Evolutionary conservation across 2,113 vertebrate genomes (phyloP).

Genomic region (Melanerpes aurifrons): DNA sequence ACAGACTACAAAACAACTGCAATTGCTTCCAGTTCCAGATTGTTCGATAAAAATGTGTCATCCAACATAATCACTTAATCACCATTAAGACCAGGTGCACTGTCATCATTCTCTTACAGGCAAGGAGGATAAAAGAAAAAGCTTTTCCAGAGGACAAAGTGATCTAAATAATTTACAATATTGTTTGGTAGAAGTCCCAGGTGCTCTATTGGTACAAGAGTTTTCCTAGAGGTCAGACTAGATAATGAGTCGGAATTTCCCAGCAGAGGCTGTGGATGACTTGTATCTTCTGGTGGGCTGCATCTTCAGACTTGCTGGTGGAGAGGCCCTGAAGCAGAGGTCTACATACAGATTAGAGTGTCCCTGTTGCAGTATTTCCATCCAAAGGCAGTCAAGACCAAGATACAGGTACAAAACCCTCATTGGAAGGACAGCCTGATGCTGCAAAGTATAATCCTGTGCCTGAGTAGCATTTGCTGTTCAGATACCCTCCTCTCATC

Average conservation of each 20-base stretch:
- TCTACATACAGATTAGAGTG: neutral
- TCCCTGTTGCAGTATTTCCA: neutral
- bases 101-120: neutral
- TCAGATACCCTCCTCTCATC: neutral
- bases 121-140: neutral
- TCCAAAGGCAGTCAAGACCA: neutral
- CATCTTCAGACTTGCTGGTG: neutral
- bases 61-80: neutral
- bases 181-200: neutral
- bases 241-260: neutral
- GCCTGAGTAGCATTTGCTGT: neutral
- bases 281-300: neutral
- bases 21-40: neutral
- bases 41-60: neutral
- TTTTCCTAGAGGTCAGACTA: neutral
- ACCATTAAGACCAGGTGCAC: neutral
- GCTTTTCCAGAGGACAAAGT: neutral
- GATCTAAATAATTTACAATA: neutral
- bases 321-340: neutral
- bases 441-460: neutral
- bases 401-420: neutral
- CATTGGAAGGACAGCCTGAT: neutral
- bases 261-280: fast-evolving
- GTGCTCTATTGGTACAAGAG: neutral
- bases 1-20: neutral